These are phyloP conservation scores for Brevipalpus yothersi DNA, from an alignment of 1,140 invertebrate genomes.

Conservation along the genomic window DNA sequence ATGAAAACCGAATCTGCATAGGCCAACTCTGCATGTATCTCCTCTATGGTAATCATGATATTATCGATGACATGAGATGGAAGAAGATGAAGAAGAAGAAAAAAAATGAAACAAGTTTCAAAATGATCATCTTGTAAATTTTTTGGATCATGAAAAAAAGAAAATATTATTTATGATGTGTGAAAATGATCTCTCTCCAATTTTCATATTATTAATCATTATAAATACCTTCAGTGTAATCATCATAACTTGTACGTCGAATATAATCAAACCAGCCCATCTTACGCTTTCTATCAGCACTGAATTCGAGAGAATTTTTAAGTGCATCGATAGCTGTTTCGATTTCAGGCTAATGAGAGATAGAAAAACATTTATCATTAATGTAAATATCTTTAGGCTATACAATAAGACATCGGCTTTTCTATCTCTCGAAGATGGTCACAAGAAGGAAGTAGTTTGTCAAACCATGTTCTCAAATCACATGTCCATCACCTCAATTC, in stretches of 20 bases:
- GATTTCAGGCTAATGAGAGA: background rate
- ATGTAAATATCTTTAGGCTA: background rate
- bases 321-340: background rate
- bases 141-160: no score
- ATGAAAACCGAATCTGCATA: slow-evolving; percentile 72
- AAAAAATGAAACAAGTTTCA: background rate
- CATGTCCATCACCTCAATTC: background rate
- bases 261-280: background rate
- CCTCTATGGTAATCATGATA: slow-evolving; percentile 32
- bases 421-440: background rate
- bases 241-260: background rate
- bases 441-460: background rate
- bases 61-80: no score
- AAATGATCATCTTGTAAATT: no score
- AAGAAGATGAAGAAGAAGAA: no score
- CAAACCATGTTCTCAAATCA: background rate
- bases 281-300: background rate
- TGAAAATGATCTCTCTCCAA: background rate
- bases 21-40: slow-evolving; percentile 82
- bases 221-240: background rate
- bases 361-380: background rate
- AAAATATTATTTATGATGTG: no score
- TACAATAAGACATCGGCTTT: background rate
- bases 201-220: background rate
- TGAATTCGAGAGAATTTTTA: background rate